These are phyloP conservation scores for Tachina lurida DNA, from an alignment of 2,888 invertebrate species.

Conservation along the genomic window DNA sequence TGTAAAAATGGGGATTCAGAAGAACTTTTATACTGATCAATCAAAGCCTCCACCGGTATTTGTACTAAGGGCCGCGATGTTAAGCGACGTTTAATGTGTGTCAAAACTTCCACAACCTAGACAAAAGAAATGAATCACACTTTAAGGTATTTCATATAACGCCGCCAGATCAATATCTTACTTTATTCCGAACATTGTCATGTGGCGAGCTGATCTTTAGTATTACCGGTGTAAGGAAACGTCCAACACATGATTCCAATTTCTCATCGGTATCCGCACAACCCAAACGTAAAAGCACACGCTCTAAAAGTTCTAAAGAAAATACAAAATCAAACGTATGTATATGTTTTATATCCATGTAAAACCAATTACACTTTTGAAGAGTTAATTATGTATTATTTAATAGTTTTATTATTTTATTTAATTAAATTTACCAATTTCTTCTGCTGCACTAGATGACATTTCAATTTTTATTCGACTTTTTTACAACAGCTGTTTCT, in stretches of 20 bases:
- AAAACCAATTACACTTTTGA: neutral
- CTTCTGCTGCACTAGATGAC: conserved; percentile 81
- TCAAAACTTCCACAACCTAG: conserved; percentile 95
- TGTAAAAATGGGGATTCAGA: conserved; percentile 88
- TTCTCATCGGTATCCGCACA: conserved; percentile 95
- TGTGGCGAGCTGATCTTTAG: conserved; percentile 94
- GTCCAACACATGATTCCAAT: conserved; percentile 89
- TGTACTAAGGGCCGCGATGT: conserved; percentile 93
- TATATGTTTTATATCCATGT: neutral
- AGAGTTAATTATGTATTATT: conserved; percentile 2
- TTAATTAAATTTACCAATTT: conserved; percentile 80
- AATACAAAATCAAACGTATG: neutral
- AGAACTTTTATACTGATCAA: conserved; percentile 89
- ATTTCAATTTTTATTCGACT: conserved; percentile 75
- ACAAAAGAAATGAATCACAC: conserved; percentile 27
- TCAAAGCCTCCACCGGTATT: conserved; percentile 92
- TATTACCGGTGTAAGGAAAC: conserved; percentile 94
- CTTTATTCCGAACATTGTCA: conserved; percentile 90
- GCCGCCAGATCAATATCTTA: conserved; percentile 74
- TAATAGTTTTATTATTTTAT: conserved; percentile 22
- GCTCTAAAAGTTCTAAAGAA: conserved; percentile 90
- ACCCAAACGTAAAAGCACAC: conserved; percentile 94
- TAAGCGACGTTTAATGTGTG: conserved; percentile 95
- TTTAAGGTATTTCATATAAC: neutral
- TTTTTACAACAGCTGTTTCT: conserved; percentile 50